Conservation (phyloP, 2,888 invertebrate genomes). For the Mesoligia furuncula region DNA sequence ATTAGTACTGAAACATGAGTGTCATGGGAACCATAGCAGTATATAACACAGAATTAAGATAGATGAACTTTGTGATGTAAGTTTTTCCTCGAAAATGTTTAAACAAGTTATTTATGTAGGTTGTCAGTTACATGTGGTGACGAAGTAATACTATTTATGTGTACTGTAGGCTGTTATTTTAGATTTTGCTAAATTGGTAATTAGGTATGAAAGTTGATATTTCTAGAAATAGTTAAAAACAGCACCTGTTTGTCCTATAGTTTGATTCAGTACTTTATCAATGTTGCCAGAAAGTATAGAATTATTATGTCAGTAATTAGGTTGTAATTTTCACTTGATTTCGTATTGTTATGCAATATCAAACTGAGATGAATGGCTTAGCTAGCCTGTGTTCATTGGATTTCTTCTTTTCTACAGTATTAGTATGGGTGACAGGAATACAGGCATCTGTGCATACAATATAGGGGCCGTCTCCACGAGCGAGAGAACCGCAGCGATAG, state of each 20-base stretch:
- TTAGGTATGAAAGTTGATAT: neutral
- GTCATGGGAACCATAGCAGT: constrained; percentile 35
- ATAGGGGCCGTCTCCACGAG: too few species aligned
- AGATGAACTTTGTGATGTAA: constrained; percentile 25
- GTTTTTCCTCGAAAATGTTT: constrained; percentile 47
- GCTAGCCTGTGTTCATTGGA: neutral
- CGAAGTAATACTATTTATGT: neutral
- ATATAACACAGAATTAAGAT: constrained; percentile 24
- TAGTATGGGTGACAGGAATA: neutral
- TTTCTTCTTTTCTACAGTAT: neutral
- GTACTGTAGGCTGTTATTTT: neutral
- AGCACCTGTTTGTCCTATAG: neutral
- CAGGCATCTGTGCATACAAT: neutral
- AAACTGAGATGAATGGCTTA: neutral
- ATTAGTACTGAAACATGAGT: constrained; percentile 36
- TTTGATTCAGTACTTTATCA: neutral
- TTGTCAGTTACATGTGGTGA: constrained; percentile 10
- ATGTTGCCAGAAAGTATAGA: neutral
- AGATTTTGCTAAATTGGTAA: constrained; percentile 1
- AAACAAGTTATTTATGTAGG: constrained; percentile 18
- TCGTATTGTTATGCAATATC: neutral
- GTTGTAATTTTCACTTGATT: neutral
- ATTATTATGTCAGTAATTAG: constrained; percentile 11
- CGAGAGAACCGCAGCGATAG: too few species aligned
- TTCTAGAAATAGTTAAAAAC: neutral